Base-by-base conservation (phyloP, 2,888 invertebrate species). In the Phymatocera aterrima region DNA sequence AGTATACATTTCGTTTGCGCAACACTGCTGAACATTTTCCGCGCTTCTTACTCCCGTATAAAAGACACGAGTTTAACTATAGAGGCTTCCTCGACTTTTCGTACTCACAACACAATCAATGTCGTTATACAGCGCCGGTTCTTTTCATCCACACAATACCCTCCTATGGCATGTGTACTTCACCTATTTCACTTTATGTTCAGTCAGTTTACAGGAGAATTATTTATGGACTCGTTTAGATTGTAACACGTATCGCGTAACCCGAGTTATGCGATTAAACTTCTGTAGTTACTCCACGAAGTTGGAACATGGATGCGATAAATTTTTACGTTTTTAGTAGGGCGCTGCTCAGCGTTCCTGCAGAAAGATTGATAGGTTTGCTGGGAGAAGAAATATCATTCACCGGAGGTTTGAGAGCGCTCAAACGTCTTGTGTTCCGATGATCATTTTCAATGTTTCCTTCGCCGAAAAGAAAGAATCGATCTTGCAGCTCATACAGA, bases 1-100 rank as follows among this genome's bases (percentile, higher is more conserved):
- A 51, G 60, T 75, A 60, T 75, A 54, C 75, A 75, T 75, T 75
- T 75, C 75, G 75, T 75, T 75, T 75, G 75, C 75, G 57, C 75
- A 75, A 60, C 75, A 75, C 51, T 75, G 75, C 75, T 40, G 75
- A 60, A 75, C 75, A 60, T 75, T 75, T 72, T 75, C 57, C 75
- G 60, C 75, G 75, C 60, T 60, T 72, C 72, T 72, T 72, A 72
- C 51, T 72, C 51, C 34, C 72, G 31, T 18, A 43, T 31, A 43
- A 72, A 72, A 72, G 72, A 72, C 72, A 72, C 51, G 72, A 43
- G 28, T 72, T 28, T 28, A 8, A 10, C 28, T 60, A 28, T 18
- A 60, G 60, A 1, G n/a, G 34, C 18, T 34, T 72, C 34, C 51
- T 51, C 64, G 37, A 51, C 48, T 51, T 46, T 72, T 68, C 34